A percentile compares a stretch with the other conserved stretches of the same genome.
These are phyloP conservation scores for Halcyon senegalensis DNA, from an alignment of 2,113 vertebrate genomes.

Conservation along the genomic window DNA sequence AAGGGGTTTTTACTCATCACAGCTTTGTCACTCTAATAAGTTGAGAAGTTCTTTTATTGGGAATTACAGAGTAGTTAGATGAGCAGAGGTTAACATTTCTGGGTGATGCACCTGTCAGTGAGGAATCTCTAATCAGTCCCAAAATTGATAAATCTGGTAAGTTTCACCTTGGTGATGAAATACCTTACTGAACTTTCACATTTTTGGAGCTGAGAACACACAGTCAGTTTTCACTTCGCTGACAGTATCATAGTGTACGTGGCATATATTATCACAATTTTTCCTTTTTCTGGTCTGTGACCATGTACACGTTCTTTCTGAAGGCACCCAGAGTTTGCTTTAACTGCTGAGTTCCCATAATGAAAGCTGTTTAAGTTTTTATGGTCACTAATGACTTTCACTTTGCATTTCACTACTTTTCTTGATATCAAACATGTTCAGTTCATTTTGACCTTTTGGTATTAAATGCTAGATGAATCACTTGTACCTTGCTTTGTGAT, in stretches of 20 bases:
- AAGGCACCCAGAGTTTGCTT: fast-evolving
- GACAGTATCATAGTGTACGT: fast-evolving
- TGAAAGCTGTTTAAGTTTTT: background rate
- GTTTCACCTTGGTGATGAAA: fast-evolving
- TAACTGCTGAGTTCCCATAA: background rate
- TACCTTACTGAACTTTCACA: background rate
- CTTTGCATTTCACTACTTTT: background rate
- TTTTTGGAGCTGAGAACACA: background rate
- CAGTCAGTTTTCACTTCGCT: background rate
- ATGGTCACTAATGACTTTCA: fast-evolving
- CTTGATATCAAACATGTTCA: fast-evolving
- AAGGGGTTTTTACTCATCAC: background rate
- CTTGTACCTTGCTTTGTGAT: background rate
- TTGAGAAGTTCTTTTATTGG: background rate
- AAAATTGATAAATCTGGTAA: background rate
- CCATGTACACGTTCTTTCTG: fast-evolving
- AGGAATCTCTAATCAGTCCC: background rate
- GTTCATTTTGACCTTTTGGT: background rate
- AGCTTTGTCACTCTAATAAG: background rate
- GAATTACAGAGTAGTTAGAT: background rate
- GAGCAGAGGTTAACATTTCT: background rate
- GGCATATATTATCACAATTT: fast-evolving
- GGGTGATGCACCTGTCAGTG: background rate
- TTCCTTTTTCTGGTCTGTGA: background rate
- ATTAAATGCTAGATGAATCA: background rate